Conservation (phyloP, 2,888 invertebrate genomes). For the Ennomos fuscantarius region DNA sequence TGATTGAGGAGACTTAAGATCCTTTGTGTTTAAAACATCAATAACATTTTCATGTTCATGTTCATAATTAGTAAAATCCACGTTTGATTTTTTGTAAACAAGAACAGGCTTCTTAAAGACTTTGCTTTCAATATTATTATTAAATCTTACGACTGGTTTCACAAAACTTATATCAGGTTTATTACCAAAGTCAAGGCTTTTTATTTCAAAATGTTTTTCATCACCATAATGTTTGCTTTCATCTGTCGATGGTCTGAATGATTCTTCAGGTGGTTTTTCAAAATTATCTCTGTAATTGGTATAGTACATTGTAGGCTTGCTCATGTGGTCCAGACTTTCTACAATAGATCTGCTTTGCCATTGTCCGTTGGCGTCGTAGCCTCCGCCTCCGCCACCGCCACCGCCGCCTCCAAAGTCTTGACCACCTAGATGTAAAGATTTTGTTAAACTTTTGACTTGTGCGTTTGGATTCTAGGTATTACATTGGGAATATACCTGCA, state of each 20-base stretch:
- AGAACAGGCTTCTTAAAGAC: constrained; percentile 31
- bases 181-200: constrained; percentile 7
- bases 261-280: background rate
- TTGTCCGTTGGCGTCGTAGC: constrained; percentile 78
- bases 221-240: background rate
- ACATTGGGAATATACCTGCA: constrained; percentile 75
- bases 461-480: constrained; percentile 31
- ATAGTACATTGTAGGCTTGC: constrained; percentile 44
- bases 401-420: constrained; percentile 71
- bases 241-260: background rate
- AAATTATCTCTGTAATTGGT: constrained; percentile 21
- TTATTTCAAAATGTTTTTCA: background rate
- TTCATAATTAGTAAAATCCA: constrained; percentile 25
- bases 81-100: constrained; percentile 37
- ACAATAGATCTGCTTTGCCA: constrained; percentile 77
- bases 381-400: constrained; percentile 45
- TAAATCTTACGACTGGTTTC: constrained; percentile 44
- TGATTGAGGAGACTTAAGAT: background rate
- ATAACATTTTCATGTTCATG: constrained; percentile 8
- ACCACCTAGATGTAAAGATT: constrained; percentile 58
- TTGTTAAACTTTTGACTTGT: constrained; percentile 45
- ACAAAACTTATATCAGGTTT: constrained; percentile 34
- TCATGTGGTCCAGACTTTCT: constrained; percentile 44
- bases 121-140: constrained; percentile 39
- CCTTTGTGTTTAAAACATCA: background rate